A percentile compares a stretch with the other conserved stretches of the same genome.
phyloP scores from a whole-genome alignment of 2,888 invertebrate species.

The Bembecia ichneumoniformis region DNA sequence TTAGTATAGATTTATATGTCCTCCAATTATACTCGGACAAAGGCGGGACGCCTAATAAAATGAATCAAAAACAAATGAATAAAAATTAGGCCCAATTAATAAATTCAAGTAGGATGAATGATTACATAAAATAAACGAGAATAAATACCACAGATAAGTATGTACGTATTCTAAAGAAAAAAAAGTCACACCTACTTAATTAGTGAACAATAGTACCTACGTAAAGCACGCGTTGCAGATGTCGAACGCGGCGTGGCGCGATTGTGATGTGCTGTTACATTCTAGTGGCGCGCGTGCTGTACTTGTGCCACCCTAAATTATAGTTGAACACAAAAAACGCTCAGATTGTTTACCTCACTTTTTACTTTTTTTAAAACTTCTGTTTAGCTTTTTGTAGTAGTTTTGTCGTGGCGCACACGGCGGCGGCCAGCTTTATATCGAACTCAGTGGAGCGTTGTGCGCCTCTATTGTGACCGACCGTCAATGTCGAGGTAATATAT shows the following conservation, averaged over 20 bases:
- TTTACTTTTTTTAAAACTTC: slow-evolving; percentile 65
- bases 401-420: slow-evolving; percentile 61
- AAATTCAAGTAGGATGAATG: too few species aligned
- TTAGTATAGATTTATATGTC: too few species aligned
- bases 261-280: background rate
- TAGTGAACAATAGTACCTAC: too few species aligned
- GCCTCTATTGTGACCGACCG: slow-evolving; percentile 45
- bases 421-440: slow-evolving; percentile 46
- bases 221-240: slow-evolving; percentile 28
- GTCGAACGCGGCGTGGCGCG: slow-evolving; percentile 10
- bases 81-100: too few species aligned
- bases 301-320: slow-evolving; percentile 51
- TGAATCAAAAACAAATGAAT: too few species aligned
- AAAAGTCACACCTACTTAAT: too few species aligned
- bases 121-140: too few species aligned
- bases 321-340: slow-evolving; percentile 53
- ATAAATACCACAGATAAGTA: too few species aligned
- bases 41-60: too few species aligned
- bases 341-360: slow-evolving; percentile 69
- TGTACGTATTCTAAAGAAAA: too few species aligned
- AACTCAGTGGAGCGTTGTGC: slow-evolving; percentile 52
- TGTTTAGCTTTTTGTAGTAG: slow-evolving; percentile 56
- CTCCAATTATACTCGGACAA: too few species aligned
- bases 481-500: slow-evolving; percentile 49
- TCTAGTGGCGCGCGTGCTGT: slow-evolving; percentile 37